Conservation (phyloP, 2,888 invertebrate genomes). For the Mesochorus sp. region DNA sequence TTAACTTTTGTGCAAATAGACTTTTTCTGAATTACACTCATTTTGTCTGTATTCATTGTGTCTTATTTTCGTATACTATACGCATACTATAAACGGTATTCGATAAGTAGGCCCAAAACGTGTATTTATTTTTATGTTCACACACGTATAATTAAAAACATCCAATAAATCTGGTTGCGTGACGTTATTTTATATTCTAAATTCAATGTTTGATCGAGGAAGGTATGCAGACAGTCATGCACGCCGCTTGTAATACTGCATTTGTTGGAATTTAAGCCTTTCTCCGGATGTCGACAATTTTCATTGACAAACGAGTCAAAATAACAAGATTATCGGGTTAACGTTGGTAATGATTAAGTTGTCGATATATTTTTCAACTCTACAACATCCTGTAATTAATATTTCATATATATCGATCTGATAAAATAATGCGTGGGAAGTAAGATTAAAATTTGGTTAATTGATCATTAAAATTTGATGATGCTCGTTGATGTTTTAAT, state of each 20-base stretch:
- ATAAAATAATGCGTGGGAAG: too few relatives aligned
- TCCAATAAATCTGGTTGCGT: conserved; percentile 38
- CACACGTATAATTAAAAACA: conserved; percentile 4
- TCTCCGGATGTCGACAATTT: conserved; percentile 52
- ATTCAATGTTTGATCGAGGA: not conserved
- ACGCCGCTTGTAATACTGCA: not conserved
- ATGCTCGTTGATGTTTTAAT: too few relatives aligned
- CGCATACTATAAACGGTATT: not conserved
- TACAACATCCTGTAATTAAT: too few relatives aligned
- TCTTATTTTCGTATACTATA: too few relatives aligned
- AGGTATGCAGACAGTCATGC: conserved; percentile 9
- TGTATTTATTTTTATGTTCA: not conserved
- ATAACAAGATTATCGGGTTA: not conserved
- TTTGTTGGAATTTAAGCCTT: conserved; percentile 38
- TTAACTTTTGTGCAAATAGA: too few relatives aligned
- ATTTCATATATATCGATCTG: too few relatives aligned
- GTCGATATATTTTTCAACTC: too few relatives aligned
- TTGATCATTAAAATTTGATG: too few relatives aligned
- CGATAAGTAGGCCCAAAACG: not conserved
- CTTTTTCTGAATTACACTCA: too few relatives aligned
- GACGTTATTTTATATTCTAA: conserved; percentile 17
- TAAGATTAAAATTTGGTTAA: too few relatives aligned
- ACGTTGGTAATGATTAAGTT: not conserved
- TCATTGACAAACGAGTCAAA: conserved; percentile 4
- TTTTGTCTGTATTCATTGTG: too few relatives aligned